These are phyloP conservation scores for Tethya wilhelma DNA, from an alignment of 37 sponge, comb jelly and placozoan genomes.

Conservation along the genomic window DNA sequence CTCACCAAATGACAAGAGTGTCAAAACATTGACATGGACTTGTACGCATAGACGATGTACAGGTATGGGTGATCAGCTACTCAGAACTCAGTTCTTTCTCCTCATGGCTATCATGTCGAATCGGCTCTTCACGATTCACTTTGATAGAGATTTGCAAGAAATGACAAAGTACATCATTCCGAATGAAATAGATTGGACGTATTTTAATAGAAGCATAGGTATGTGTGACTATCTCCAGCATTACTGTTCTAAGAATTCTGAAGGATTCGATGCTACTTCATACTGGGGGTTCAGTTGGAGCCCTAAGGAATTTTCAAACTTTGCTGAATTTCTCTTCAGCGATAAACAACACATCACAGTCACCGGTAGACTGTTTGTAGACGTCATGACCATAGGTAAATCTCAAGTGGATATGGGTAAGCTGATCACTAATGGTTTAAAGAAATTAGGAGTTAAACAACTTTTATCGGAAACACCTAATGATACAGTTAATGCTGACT, in stretches of 20 bases:
- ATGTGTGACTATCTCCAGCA: slow-evolving; percentile 10
- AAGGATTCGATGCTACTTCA: slow-evolving; percentile 11
- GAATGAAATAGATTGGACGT: slow-evolving; percentile 36
- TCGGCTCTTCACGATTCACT: slow-evolving; percentile 44
- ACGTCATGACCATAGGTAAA: not conserved
- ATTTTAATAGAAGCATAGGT: not conserved
- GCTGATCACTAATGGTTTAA: not conserved
- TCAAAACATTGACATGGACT: slow-evolving; percentile 43
- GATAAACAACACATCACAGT: slow-evolving; percentile 2
- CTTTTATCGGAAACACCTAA: not conserved
- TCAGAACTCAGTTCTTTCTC: slow-evolving; percentile 14
- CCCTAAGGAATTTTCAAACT: slow-evolving; percentile 3
- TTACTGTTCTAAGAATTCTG: not conserved
- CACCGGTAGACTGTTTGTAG: not conserved
- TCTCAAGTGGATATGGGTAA: not conserved
- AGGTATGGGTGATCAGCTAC: slow-evolving; percentile 50
- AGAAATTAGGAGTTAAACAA: slow-evolving; percentile 2
- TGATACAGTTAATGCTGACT: not conserved
- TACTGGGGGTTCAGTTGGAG: slow-evolving; percentile 22
- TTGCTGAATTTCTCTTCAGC: slow-evolving; percentile 12
- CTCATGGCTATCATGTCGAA: slow-evolving; percentile 48
- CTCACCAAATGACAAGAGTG: not conserved
- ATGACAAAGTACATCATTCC: slow-evolving; percentile 5
- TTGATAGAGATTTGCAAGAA: slow-evolving; percentile 4
- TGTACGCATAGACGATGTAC: slow-evolving; percentile 24